These are phyloP conservation scores for Platalea minor DNA, from an alignment of 2,797 vertebrate species.

Conservation along the genomic window DNA sequence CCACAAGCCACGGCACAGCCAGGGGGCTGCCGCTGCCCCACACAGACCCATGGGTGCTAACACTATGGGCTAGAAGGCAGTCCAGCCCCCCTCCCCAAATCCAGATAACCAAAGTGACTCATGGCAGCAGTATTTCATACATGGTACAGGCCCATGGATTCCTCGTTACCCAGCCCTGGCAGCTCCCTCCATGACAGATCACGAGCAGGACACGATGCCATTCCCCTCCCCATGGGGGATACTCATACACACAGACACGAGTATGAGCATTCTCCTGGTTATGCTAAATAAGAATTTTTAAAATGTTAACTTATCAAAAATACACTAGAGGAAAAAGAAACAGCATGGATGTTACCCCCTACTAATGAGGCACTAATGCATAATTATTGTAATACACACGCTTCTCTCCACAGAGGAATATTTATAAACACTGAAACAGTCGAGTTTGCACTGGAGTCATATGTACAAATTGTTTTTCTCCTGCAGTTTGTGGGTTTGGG, in stretches of 20 bases:
- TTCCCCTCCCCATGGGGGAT: not conserved
- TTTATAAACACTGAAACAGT: conserved; percentile 78
- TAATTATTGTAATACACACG: conserved; percentile 78
- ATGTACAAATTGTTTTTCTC: conserved; percentile 71
- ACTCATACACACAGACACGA: not conserved
- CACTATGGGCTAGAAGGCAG: not conserved
- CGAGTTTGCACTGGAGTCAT: conserved; percentile 57
- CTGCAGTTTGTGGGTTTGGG: conserved; percentile 14
- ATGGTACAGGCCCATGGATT: accelerated
- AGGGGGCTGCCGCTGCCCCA: accelerated
- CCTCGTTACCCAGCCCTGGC: not conserved
- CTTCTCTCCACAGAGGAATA: conserved; percentile 77
- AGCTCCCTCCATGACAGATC: not conserved
- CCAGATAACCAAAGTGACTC: not conserved
- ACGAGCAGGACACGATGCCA: accelerated
- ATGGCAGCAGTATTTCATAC: not conserved
- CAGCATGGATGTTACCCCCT: conserved; percentile 73
- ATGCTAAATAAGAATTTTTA: conserved; percentile 68
- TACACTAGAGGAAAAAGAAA: conserved; percentile 77
- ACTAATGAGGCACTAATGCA: conserved; percentile 81
- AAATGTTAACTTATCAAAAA: conserved; percentile 77
- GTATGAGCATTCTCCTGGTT: conserved; percentile 7
- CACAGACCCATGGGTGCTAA: accelerated
- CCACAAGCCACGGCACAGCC: accelerated
- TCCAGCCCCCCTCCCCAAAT: accelerated